Evolutionary conservation across 2,888 invertebrate species (phyloP), one percentile per base, ranked within the genome.

Genomic region (Drosophila lutescens): DNA sequence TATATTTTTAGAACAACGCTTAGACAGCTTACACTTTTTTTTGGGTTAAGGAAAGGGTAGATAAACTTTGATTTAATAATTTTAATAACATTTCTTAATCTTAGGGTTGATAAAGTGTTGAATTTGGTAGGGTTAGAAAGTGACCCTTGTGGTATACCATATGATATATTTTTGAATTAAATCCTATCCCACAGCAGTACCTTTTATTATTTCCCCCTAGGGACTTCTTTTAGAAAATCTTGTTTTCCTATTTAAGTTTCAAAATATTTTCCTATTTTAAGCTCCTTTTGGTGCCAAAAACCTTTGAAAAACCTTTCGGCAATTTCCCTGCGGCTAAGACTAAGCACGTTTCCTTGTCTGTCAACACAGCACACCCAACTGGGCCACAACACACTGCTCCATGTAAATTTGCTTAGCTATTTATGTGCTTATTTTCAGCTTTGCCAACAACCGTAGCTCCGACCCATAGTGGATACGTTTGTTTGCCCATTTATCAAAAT

Each of bases 401-500:
- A 68, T 77, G 87, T 72, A 84, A 88, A 85, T 87, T 87, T 80
- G 46, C 75, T 81, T 58, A 81, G 87, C 85, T 87, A 84, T 85
- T 85, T 87, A 85, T 89, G 89, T 77, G 77, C 69, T 56, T 73
- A 81, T 87, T 89, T 81, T 79, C 56, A 72, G 87, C 69, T 80
- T 56, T 75, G 72, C 69, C 73, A 86, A 88, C 84, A 88, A 46
- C 55, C 62, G 46, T 40, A 32, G 40, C 41, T 26, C 9, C 12
- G 44, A 15, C n/a, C 17, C 41, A 20, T 15, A 40, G 51, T 41
- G 65, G 58, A 50, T 69, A 66, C 70, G 69, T 62, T 63, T 83
- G 80, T 83, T 83, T 83, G 88, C 78, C 72, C 87, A 86, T 83
- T 85, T 80, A 61, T 74, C 70, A 70, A 63, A 74, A 74, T 87